A percentile compares a stretch with the other conserved stretches of the same genome.
phyloP scores from a whole-genome alignment of 2,113 vertebrate genomes.

The Hucho hucho region DNA sequence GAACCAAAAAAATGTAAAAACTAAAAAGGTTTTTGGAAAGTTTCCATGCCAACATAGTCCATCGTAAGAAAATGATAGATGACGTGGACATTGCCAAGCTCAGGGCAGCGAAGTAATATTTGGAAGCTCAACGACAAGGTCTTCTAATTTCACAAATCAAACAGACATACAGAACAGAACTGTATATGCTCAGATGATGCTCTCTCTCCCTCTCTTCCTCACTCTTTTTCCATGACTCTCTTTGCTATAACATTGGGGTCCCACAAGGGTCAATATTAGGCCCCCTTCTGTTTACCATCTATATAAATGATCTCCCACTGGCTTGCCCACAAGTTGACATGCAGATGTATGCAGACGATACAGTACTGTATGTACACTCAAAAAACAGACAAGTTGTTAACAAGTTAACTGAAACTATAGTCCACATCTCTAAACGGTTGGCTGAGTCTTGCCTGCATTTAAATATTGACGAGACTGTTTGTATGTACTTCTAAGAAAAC shows the following conservation, averaged over 20 bases:
- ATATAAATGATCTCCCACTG: no score
- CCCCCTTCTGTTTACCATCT: no score
- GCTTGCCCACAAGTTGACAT: no score
- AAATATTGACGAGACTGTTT: no score
- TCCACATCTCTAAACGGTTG: no score
- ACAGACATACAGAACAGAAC: slow-evolving; percentile 18
- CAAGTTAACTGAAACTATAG: no score
- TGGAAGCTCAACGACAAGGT: slow-evolving; percentile 32
- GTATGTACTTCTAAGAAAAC: no score
- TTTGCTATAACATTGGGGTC: neutral
- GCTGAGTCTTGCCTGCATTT: no score
- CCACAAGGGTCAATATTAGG: no score
- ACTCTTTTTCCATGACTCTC: slow-evolving; percentile 19
- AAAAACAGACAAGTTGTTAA: no score
- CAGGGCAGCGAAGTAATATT: slow-evolving; percentile 33
- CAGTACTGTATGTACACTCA: no score
- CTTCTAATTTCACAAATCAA: slow-evolving; percentile 47
- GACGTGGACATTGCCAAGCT: slow-evolving; percentile 26
- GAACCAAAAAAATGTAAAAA: slow-evolving; percentile 26
- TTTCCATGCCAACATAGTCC: slow-evolving; percentile 69
- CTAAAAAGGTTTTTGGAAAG: slow-evolving; percentile 75
- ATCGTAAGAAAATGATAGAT: slow-evolving; percentile 66
- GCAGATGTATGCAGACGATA: no score
- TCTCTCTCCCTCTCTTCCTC: slow-evolving; percentile 10
- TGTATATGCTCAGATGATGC: slow-evolving; percentile 9